These are phyloP conservation scores for Ceraclea dissimilis DNA, from an alignment of 2,888 invertebrate species.

Conservation along the genomic window DNA sequence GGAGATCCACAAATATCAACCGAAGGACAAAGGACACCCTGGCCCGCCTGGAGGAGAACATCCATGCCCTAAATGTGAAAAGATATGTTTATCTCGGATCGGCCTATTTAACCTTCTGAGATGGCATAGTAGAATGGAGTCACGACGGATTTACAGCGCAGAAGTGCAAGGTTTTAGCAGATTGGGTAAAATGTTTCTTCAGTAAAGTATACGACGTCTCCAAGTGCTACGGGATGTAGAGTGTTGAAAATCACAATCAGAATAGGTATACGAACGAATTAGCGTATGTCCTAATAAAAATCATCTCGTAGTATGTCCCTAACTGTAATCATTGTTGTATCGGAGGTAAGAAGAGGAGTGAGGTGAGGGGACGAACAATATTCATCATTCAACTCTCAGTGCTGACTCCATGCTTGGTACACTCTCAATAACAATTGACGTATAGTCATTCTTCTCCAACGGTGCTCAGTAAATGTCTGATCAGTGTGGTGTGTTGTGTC, in stretches of 20 bases:
- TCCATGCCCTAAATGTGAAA: no score
- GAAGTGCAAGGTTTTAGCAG: no score
- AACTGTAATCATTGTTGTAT: slow-evolving; percentile 10
- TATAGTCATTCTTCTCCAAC: slow-evolving; percentile 43
- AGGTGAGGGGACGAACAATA: neutral
- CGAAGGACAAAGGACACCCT: no score
- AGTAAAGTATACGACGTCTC: no score
- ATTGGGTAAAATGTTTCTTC: no score
- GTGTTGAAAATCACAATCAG: slow-evolving; percentile 9
- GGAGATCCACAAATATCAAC: no score
- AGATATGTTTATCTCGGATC: no score
- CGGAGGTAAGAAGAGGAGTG: neutral
- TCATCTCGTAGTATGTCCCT: slow-evolving; percentile 16
- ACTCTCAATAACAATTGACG: slow-evolving; percentile 17
- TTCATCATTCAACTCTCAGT: slow-evolving; percentile 4
- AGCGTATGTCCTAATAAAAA: slow-evolving; percentile 19
- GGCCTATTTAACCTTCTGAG: no score
- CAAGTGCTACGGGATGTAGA: no score
- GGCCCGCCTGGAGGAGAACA: no score
- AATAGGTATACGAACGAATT: slow-evolving; percentile 12
- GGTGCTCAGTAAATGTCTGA: slow-evolving; percentile 40
- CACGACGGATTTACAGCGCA: no score
- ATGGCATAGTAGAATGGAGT: no score
- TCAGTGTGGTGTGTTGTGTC: slow-evolving; percentile 13
- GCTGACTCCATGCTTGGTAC: slow-evolving; percentile 11